Percentiles rank a stretch among this genome's conserved stretches.
These are phyloP conservation scores for Taxidea taxus DNA, from an alignment of 2,113 vertebrate genomes.

Conservation along the genomic window DNA sequence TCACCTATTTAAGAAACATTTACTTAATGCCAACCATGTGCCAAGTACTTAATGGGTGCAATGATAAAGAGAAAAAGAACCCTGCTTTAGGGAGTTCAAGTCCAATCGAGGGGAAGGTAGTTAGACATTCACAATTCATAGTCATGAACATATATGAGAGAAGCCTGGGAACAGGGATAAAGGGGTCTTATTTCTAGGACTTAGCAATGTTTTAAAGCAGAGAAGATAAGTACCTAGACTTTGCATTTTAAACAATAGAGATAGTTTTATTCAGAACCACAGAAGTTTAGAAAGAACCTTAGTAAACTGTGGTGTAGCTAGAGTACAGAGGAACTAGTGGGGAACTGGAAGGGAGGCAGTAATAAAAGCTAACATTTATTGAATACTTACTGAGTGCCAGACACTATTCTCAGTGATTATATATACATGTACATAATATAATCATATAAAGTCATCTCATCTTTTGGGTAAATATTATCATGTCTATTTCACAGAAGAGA, in stretches of 20 bases:
- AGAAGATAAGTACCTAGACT: neutral
- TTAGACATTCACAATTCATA: neutral
- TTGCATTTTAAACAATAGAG: neutral
- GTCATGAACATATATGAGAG: neutral
- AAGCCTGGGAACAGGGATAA: neutral
- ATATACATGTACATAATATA: neutral
- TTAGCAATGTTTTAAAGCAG: neutral
- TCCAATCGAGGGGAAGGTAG: neutral
- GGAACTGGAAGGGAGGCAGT: neutral
- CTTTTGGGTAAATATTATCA: neutral
- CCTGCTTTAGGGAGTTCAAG: neutral
- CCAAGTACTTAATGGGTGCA: neutral
- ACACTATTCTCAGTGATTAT: neutral
- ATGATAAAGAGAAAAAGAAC: neutral
- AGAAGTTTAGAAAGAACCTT: neutral
- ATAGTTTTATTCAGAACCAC: neutral
- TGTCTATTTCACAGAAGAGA: neutral
- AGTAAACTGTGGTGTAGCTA: neutral
- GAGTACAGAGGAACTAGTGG: neutral
- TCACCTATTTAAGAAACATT: neutral
- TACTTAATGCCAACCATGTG: neutral
- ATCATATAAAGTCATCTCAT: neutral
- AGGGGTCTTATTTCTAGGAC: neutral
- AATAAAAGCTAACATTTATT: neutral
- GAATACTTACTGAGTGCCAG: neutral